Evolutionary conservation across 1,140 invertebrate species (phyloP).

Genomic region (Drosophila albomicans): DNA sequence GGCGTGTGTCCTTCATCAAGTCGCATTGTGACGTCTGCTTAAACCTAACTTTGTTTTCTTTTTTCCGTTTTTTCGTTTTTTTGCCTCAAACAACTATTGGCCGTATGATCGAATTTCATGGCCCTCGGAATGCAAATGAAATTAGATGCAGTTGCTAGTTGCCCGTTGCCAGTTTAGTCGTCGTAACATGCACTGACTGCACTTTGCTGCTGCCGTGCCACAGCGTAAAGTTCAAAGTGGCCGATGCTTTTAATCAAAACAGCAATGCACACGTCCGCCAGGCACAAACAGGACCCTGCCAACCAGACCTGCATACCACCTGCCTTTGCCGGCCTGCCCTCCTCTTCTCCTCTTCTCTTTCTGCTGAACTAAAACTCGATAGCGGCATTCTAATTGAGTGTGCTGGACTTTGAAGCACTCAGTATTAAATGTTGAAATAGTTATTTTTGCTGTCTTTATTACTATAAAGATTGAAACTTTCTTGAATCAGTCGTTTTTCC

Average conservation of each 20-base stretch:
- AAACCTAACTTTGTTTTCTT: constrained; percentile 22
- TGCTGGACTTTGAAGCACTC: background rate
- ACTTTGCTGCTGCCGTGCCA: too few relatives aligned
- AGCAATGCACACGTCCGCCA: constrained; percentile 44
- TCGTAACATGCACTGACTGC: too few relatives aligned
- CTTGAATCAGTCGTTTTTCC: too few relatives aligned
- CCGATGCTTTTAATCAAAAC: constrained; percentile 71
- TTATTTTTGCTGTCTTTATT: background rate
- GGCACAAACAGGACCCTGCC: constrained; percentile 9
- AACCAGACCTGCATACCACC: constrained; percentile 3
- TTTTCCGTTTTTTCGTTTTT: background rate
- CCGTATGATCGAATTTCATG: constrained; percentile 57
- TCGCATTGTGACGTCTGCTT: background rate
- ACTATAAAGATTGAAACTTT: too few relatives aligned
- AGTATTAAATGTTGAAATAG: background rate
- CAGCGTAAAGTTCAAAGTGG: constrained; percentile 43
- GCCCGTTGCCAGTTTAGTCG: constrained; percentile 2
- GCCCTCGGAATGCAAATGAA: constrained; percentile 62
- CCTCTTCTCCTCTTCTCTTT: background rate
- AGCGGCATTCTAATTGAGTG: background rate
- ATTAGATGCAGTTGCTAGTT: constrained; percentile 47
- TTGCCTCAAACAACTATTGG: constrained; percentile 34
- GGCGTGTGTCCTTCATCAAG: background rate
- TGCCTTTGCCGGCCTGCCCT: background rate
- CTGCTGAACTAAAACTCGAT: background rate